Percentiles rank a stretch among this genome's conserved stretches.
Evolutionary conservation across 1,140 invertebrate species (phyloP).

Genomic region (Trissolcus basalis): DNA sequence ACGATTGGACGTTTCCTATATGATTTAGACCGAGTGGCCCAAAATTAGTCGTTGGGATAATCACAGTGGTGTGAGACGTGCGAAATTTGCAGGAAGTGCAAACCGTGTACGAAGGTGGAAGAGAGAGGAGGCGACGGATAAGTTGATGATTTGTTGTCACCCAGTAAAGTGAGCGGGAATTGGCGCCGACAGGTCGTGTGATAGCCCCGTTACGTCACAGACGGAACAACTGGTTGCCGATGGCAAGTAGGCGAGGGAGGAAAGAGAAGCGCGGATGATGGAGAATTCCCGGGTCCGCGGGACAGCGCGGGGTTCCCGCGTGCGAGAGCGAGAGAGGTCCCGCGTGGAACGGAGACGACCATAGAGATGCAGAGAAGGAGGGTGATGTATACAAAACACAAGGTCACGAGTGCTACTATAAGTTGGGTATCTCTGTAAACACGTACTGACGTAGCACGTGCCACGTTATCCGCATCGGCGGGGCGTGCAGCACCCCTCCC

Average conservation of each 20-base stretch:
- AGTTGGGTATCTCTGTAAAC: constrained; percentile 68
- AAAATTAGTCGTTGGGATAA: no score
- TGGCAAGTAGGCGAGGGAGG: constrained; percentile 49
- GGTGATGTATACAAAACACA: constrained; percentile 73
- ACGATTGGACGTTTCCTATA: no score
- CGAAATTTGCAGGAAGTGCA: no score
- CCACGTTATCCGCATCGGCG: constrained; percentile 60
- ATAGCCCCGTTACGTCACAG: constrained; percentile 71
- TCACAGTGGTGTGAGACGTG: no score
- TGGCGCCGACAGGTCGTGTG: constrained; percentile 68
- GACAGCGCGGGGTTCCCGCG: constrained; percentile 54
- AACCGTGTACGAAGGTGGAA: no score
- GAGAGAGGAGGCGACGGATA: no score
- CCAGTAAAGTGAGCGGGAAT: constrained; percentile 47
- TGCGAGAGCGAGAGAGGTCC: constrained; percentile 33
- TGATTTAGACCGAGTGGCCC: no score
- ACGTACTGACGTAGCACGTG: constrained; percentile 71
- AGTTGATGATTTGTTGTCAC: constrained; percentile 48
- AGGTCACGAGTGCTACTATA: constrained; percentile 72
- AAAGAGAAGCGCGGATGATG: constrained; percentile 58
- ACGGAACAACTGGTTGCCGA: constrained; percentile 71
- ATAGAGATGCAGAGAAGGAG: constrained; percentile 43
- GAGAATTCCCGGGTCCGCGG: constrained; percentile 62
- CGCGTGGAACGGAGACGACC: constrained; percentile 25
- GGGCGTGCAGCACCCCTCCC: constrained; percentile 16